phyloP scores from a whole-genome alignment of 2,113 vertebrate genomes.

The Cettia cetti region DNA sequence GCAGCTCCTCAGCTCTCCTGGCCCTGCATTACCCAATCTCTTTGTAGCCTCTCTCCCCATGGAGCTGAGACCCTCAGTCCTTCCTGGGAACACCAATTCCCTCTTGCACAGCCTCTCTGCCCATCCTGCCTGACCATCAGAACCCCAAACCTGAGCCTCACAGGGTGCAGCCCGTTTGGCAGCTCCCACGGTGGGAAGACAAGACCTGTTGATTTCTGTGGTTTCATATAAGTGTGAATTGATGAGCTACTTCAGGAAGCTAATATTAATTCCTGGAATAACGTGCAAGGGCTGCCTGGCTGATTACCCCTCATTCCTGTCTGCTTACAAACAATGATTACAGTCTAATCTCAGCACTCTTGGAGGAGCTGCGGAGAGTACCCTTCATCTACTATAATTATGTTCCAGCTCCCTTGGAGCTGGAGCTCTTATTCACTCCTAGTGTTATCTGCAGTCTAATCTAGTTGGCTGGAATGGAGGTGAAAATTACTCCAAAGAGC shows the following conservation, averaged over 20 bases:
- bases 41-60: neutral
- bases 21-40: neutral
- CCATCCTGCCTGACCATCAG: accelerated
- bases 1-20: neutral
- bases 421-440: slow-evolving; percentile 46
- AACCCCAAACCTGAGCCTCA: neutral
- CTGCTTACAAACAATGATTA: slow-evolving; percentile 76
- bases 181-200: neutral
- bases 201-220: slow-evolving; percentile 37
- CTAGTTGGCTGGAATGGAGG: slow-evolving; percentile 34
- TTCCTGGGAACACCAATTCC: neutral
- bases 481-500: slow-evolving; percentile 41
- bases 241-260: slow-evolving; percentile 47
- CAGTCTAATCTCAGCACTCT: slow-evolving; percentile 69
- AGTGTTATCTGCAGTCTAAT: slow-evolving; percentile 53
- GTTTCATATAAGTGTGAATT: neutral
- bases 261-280: slow-evolving; percentile 67
- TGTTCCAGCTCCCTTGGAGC: slow-evolving; percentile 49
- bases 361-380: slow-evolving; percentile 52
- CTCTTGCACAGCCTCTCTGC: neutral
- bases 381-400: slow-evolving; percentile 69
- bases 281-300: slow-evolving; percentile 38
- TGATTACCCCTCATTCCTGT: slow-evolving; percentile 69
- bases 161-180: accelerated
- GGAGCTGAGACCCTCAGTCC: neutral